These are phyloP conservation scores for Drosophila arawakana DNA, from an alignment of 1,140 invertebrate species.

Conservation along the genomic window DNA sequence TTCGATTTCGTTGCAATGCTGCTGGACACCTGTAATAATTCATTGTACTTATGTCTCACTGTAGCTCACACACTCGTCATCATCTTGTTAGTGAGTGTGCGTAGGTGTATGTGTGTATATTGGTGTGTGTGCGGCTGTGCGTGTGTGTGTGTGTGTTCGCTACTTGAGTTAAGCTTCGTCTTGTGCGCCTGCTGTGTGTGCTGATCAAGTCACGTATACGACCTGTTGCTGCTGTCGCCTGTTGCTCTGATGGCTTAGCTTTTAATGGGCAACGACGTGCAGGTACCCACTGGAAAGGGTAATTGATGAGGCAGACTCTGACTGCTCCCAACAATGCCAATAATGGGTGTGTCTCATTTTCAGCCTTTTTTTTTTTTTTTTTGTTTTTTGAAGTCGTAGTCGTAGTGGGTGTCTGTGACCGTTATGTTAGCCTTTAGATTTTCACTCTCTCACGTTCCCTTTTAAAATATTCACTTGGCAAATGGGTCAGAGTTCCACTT, in stretches of 20 bases:
- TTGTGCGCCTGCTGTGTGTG: conserved; percentile 45
- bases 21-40: conserved; percentile 47
- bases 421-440: conserved; percentile 50
- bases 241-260: conserved; percentile 31
- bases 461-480: conserved; percentile 42
- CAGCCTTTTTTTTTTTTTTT: neutral
- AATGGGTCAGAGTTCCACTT: conserved; percentile 17
- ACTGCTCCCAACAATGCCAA: conserved; percentile 3
- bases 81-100: conserved; percentile 13
- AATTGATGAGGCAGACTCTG: conserved; percentile 61
- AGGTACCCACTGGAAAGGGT: conserved; percentile 38
- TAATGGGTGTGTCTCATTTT: conserved; percentile 22
- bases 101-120: too few relatives aligned
- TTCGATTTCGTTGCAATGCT: neutral
- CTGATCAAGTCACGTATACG: conserved; percentile 75
- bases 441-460: conserved; percentile 58
- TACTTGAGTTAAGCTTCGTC: conserved; percentile 19
- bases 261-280: conserved; percentile 42
- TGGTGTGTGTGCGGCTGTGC: too few relatives aligned
- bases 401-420: conserved; percentile 8
- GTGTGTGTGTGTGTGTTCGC: too few relatives aligned
- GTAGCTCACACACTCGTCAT: conserved; percentile 11
- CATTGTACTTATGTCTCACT: conserved; percentile 21
- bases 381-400: neutral
- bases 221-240: conserved; percentile 5